Percentiles rank a stretch among this genome's conserved stretches.
Conservation (phyloP, 2,113 vertebrate species). For the Anhinga rufa region DNA sequence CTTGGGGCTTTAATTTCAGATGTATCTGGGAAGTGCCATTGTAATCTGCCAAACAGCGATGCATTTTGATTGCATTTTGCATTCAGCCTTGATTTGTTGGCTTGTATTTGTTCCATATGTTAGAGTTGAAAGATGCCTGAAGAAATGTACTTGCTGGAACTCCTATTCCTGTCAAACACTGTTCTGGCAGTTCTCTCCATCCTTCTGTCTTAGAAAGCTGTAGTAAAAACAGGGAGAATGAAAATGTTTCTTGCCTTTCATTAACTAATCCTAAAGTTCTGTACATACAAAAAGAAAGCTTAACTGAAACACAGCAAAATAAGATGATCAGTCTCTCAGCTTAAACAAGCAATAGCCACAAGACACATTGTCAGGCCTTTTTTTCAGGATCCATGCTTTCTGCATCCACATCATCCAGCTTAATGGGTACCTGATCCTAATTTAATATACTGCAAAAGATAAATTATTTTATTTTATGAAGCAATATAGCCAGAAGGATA, state of each 20-base stretch:
- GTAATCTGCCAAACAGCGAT: background rate
- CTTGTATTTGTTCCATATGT: background rate
- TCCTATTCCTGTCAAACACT: background rate
- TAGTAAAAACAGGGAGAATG: background rate
- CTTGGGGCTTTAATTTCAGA: background rate
- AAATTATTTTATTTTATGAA: background rate
- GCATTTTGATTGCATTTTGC: background rate
- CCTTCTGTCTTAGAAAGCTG: background rate
- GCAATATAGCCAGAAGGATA: background rate
- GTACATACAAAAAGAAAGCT: background rate
- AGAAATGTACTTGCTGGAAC: background rate
- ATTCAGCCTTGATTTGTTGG: background rate
- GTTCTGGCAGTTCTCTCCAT: background rate
- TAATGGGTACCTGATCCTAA: background rate
- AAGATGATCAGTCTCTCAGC: background rate
- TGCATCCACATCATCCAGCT: accelerated
- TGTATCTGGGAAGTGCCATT: background rate
- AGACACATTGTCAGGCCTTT: background rate
- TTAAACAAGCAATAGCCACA: background rate
- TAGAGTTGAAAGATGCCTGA: background rate
- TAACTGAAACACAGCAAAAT: background rate
- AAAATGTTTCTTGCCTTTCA: background rate
- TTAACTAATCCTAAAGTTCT: background rate
- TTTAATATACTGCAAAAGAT: background rate
- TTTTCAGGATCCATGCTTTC: background rate